These are phyloP conservation scores for Volucella bombylans DNA, from an alignment of 2,888 invertebrate species.

Conservation along the genomic window DNA sequence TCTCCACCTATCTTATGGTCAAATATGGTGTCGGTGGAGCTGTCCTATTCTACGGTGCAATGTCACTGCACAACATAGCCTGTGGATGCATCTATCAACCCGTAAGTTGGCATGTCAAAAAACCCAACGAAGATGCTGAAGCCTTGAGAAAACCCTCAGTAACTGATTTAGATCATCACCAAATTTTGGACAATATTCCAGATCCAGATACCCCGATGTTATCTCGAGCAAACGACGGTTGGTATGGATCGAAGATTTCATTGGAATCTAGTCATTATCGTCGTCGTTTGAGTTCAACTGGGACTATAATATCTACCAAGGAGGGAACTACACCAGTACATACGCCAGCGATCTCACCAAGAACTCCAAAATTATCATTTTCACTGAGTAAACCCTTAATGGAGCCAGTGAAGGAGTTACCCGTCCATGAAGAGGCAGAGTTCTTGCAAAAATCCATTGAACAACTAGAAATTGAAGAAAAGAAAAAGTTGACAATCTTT, in stretches of 20 bases:
- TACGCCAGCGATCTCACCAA: conserved; percentile 49
- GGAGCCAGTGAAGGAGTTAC: conserved; percentile 43
- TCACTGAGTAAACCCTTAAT: conserved; percentile 27
- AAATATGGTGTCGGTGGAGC: conserved; percentile 87
- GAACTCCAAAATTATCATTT: conserved; percentile 53
- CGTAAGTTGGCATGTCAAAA: conserved; percentile 88
- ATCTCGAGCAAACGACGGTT: conserved; percentile 81
- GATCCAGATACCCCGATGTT: conserved; percentile 88
- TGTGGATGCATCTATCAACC: conserved; percentile 88
- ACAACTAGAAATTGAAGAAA: conserved; percentile 72
- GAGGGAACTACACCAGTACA: conserved; percentile 76
- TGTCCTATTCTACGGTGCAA: conserved; percentile 86
- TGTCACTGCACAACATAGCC: conserved; percentile 87
- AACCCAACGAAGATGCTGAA: conserved; percentile 79
- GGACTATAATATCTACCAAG: conserved; percentile 76
- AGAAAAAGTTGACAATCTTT: conserved; percentile 83
- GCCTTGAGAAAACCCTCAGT: conserved; percentile 53
- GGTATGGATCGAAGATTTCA: conserved; percentile 80
- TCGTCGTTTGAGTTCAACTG: conserved; percentile 41
- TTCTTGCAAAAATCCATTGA: conserved; percentile 51
- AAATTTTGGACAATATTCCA: conserved; percentile 85
- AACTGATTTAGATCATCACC: conserved; percentile 83
- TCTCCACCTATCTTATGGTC: conserved; percentile 86
- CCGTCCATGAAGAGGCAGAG: conserved; percentile 30
- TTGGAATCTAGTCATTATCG: conserved; percentile 74